A percentile compares a stretch with the other conserved stretches of the same genome.
Conservation (phyloP, 1,140 invertebrate genomes). For the Halesus radiatus region DNA sequence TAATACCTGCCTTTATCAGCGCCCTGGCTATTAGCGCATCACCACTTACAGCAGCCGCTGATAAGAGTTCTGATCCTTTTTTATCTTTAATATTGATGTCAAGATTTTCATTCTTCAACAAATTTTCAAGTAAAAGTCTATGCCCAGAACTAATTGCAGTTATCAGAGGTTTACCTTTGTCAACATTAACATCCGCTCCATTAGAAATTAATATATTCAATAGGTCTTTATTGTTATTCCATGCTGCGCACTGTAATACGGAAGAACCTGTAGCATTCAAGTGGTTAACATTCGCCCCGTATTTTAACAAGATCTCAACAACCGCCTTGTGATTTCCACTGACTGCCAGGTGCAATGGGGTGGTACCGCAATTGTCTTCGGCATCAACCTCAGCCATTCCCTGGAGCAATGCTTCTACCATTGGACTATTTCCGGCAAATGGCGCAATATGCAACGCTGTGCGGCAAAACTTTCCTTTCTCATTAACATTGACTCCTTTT, state of each 20-base stretch:
- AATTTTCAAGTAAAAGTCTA: not conserved
- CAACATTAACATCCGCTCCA: slow-evolving; percentile 7
- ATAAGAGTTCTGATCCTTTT: not conserved
- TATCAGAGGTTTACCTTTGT: not conserved
- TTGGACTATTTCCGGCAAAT: not conserved
- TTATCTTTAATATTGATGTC: not conserved
- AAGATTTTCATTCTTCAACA: not conserved
- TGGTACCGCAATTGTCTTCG: not conserved
- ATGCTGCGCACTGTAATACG: not conserved
- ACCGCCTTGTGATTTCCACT: not conserved
- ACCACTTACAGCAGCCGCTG: not conserved
- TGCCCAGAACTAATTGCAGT: not conserved
- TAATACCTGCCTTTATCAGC: not conserved
- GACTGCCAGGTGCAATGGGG: not conserved
- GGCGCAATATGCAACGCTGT: slow-evolving; percentile 7
- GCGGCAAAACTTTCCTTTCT: not conserved
- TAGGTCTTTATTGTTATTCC: not conserved
- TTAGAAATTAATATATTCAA: not conserved
- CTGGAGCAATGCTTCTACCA: not conserved
- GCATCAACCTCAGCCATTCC: not conserved
- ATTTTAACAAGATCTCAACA: not conserved
- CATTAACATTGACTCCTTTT: not conserved
- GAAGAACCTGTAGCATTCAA: not conserved
- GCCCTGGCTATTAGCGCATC: not conserved
- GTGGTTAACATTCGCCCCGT: not conserved